Percentiles rank a stretch among this genome's conserved stretches.
Conservation (phyloP, 2,888 invertebrate genomes). For the Aradus depressus region DNA sequence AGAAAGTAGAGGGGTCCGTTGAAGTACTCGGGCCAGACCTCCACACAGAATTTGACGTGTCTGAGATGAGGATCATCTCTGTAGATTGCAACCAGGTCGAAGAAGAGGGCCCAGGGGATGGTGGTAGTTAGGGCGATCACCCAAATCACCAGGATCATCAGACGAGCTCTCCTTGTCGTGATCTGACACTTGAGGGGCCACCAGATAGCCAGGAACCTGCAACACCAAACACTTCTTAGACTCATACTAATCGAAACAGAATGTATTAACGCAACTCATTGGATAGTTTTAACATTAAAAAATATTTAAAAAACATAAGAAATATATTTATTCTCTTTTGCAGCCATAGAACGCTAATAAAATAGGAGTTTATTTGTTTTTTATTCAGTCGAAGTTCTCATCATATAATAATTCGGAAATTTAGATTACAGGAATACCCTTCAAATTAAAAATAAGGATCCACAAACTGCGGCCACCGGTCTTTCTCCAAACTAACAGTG, state of each 20-base stretch:
- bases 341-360: too few species aligned
- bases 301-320: too few species aligned
- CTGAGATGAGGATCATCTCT: constrained; percentile 62
- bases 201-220: constrained; percentile 91
- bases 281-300: neutral
- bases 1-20: constrained; percentile 78
- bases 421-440: too few species aligned
- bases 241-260: too few species aligned
- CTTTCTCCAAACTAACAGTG: too few species aligned
- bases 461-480: too few species aligned
- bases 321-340: neutral
- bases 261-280: constrained; percentile 28
- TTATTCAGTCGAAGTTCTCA: too few species aligned
- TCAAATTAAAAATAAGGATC: too few species aligned
- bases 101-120: constrained; percentile 83
- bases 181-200: constrained; percentile 86
- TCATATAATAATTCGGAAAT: too few species aligned
- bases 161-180: constrained; percentile 72
- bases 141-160: constrained; percentile 86
- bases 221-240: too few species aligned
- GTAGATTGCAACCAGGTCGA: constrained; percentile 64
- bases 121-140: constrained; percentile 72
- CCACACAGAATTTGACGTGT: constrained; percentile 32
- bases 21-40: constrained; percentile 71
- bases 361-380: too few species aligned